Conservation (phyloP, 1,140 invertebrate species). For the Eumaeus atala region DNA sequence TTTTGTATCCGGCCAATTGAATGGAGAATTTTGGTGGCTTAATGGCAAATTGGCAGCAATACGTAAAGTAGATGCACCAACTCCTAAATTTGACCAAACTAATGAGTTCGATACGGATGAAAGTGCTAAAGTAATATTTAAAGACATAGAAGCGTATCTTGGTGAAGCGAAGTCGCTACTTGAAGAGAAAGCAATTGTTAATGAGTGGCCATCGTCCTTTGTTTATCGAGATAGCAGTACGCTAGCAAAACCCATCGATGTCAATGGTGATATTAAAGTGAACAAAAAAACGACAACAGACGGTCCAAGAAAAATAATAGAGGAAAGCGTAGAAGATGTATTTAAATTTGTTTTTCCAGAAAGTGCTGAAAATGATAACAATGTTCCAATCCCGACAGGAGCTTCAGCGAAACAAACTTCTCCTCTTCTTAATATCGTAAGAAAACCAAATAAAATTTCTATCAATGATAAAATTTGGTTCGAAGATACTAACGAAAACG, state of each 20-base stretch:
- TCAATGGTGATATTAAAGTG: constrained; percentile 8
- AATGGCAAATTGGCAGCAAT: constrained; percentile 43
- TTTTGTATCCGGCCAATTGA: constrained; percentile 38
- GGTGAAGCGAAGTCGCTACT: not conserved
- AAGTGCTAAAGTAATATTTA: constrained; percentile 51
- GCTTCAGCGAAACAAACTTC: not conserved
- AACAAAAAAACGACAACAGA: not conserved
- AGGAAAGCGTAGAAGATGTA: constrained; percentile 24
- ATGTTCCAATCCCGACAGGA: constrained; percentile 7
- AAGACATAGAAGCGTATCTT: constrained; percentile 24
- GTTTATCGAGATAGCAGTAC: constrained; percentile 27
- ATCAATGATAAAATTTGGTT: constrained; percentile 26
- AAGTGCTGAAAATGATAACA: constrained; percentile 22
- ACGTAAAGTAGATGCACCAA: constrained; percentile 30
- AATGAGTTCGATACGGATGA: constrained; percentile 56
- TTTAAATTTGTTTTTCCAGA: constrained; percentile 41
- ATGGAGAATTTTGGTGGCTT: constrained; percentile 66
- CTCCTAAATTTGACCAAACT: constrained; percentile 44
- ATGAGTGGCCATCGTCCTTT: constrained; percentile 8
- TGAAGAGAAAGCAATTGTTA: not conserved
- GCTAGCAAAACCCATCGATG: constrained; percentile 18
- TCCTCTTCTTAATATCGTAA: not conserved
- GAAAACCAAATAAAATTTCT: constrained; percentile 15
- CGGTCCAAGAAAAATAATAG: constrained; percentile 3
- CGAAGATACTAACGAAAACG: constrained; percentile 17